Conservation (phyloP, 2,888 invertebrate species). For the Agrochola circellaris region DNA sequence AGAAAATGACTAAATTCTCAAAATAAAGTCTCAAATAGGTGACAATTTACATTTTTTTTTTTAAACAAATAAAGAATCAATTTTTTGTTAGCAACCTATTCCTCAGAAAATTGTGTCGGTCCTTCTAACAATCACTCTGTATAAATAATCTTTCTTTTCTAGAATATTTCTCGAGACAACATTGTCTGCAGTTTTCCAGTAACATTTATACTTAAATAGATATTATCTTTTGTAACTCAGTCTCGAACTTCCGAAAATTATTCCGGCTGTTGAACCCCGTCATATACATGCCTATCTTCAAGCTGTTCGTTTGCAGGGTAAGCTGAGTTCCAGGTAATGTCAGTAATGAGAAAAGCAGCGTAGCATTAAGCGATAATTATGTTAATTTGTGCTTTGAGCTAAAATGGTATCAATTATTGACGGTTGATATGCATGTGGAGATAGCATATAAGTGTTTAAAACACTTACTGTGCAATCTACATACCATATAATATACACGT, state of each 20-base stretch:
- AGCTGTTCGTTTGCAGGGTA: background rate
- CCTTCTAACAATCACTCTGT: background rate
- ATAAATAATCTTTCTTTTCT: background rate
- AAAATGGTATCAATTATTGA: background rate
- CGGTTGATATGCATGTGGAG: too few relatives aligned
- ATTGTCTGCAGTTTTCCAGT: background rate
- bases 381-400: constrained; percentile 5
- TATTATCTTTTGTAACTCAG: constrained; percentile 15
- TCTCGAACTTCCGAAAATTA: constrained; percentile 41
- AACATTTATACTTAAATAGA: constrained; percentile 17
- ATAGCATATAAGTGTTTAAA: background rate
- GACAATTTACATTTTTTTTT: too few relatives aligned
- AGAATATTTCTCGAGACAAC: background rate
- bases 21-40: too few relatives aligned
- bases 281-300: constrained; percentile 30
- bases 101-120: background rate
- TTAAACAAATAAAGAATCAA: too few relatives aligned
- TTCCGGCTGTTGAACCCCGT: constrained; percentile 44
- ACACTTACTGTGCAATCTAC: background rate
- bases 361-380: background rate
- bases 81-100: too few relatives aligned
- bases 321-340: background rate
- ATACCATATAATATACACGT: background rate
- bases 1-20: background rate
- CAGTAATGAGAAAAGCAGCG: background rate